Conservation (phyloP, 1,140 invertebrate genomes). For the Drosophila kurseongensis region DNA sequence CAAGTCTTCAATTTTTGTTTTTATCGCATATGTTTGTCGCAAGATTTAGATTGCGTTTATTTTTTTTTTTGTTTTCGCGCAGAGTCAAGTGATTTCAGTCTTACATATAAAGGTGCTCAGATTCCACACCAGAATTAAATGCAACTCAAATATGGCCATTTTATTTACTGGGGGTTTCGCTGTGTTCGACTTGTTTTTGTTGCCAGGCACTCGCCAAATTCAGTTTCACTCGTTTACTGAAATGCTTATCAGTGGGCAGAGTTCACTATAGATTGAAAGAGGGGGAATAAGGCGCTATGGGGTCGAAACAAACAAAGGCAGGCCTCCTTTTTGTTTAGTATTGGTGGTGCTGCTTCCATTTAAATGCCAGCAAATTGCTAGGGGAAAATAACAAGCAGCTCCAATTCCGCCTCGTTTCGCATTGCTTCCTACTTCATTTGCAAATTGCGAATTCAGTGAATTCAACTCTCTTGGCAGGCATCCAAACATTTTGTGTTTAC, state of each 20-base stretch:
- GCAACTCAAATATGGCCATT: slow-evolving; percentile 5
- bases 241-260: slow-evolving; percentile 55
- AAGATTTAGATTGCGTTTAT: slow-evolving; percentile 22
- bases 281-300: neutral
- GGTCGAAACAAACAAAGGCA: slow-evolving; percentile 42
- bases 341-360: slow-evolving; percentile 12
- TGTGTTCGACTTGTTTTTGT: slow-evolving; percentile 34
- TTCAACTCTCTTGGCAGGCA: slow-evolving; percentile 29
- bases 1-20: slow-evolving; percentile 16
- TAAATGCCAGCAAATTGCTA: slow-evolving; percentile 19
- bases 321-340: slow-evolving; percentile 60
- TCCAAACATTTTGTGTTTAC: slow-evolving; percentile 31
- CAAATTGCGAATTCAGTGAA: slow-evolving; percentile 39
- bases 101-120: neutral
- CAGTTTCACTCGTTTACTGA: slow-evolving; percentile 18
- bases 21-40: slow-evolving; percentile 51
- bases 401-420: slow-evolving; percentile 18
- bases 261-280: slow-evolving; percentile 18
- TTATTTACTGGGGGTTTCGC: slow-evolving; percentile 1
- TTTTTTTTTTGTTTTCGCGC: slow-evolving; percentile 15
- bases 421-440: slow-evolving; percentile 33
- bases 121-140: neutral
- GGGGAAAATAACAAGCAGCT: slow-evolving; percentile 18
- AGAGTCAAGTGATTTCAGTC: slow-evolving; percentile 11
- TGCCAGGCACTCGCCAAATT: slow-evolving; percentile 36